Evolutionary conservation across 1,140 invertebrate species (phyloP).

Genomic region (Brachionus paranguensis): DNA sequence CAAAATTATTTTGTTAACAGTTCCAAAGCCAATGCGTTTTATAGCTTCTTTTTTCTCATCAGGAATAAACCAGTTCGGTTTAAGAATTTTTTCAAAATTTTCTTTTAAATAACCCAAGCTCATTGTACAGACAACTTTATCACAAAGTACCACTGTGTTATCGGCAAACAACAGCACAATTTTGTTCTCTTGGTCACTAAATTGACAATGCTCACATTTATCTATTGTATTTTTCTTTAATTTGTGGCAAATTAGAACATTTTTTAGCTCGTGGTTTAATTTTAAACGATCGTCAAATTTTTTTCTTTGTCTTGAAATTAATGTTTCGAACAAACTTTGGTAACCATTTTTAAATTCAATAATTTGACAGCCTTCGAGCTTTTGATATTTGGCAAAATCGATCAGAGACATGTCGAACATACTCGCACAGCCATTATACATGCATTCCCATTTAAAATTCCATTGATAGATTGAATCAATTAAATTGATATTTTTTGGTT

Average conservation of each 20-base stretch:
- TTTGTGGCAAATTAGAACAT: not conserved
- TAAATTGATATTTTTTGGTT: not conserved
- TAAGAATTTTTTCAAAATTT: not conserved
- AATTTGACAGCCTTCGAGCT: not conserved
- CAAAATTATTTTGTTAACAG: constrained; percentile 34
- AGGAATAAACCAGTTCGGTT: not conserved
- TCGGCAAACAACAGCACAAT: constrained; percentile 6
- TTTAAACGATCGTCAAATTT: not conserved
- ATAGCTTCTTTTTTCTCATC: not conserved
- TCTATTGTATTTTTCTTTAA: not conserved
- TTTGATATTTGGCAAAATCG: not conserved
- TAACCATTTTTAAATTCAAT: constrained; percentile 26
- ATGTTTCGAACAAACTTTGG: not conserved
- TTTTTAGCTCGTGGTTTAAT: not conserved
- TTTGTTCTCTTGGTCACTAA: not conserved
- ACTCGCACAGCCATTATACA: not conserved
- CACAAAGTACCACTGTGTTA: not conserved
- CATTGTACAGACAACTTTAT: constrained; percentile 11
- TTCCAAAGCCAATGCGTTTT: constrained; percentile 15
- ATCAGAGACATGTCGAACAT: constrained; percentile 19
- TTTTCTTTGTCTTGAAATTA: not conserved
- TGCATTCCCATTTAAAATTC: constrained; percentile 13
- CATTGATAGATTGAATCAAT: constrained; percentile 5
- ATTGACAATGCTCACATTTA: not conserved
- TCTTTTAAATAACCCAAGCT: constrained; percentile 34